Evolutionary conservation across 2,888 invertebrate genomes (phyloP).

Genomic region (Eilema griseolum): DNA sequence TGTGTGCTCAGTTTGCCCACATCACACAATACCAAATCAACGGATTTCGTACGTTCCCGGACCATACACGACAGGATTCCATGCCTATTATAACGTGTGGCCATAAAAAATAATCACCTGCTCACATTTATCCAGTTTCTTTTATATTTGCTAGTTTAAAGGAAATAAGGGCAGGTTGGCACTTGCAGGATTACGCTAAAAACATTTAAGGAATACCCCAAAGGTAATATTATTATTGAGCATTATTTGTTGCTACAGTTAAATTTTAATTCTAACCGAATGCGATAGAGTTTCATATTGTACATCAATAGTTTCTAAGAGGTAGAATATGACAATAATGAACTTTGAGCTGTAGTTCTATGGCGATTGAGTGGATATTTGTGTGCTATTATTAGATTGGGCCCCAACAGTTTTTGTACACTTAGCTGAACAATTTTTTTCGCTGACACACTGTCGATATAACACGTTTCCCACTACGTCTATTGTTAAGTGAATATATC

Average conservation of each 20-base stretch:
- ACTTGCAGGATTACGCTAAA: conserved; percentile 27
- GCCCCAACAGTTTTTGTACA: conserved; percentile 23
- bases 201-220: conserved; percentile 16
- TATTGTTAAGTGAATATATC: conserved; percentile 44
- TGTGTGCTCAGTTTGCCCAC: conserved; percentile 15
- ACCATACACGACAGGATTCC: conserved; percentile 1
- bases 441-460: conserved; percentile 41
- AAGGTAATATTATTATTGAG: conserved; percentile 23
- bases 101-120: conserved; percentile 29
- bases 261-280: not conserved
- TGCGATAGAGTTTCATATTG: not conserved
- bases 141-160: conserved; percentile 16
- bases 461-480: conserved; percentile 45
- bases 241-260: conserved; percentile 3
- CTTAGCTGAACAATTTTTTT: conserved; percentile 30
- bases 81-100: not conserved
- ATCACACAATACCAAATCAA: conserved; percentile 22
- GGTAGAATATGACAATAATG: not conserved
- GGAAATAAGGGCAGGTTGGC: conserved; percentile 21
- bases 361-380: conserved; percentile 4
- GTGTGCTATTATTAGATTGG: not conserved
- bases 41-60: conserved; percentile 12
- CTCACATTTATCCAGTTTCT: conserved; percentile 16
- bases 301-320: conserved; percentile 3
- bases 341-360: not conserved